Conservation (phyloP, 2,797 vertebrate genomes). For the Ispidina picta region DNA sequence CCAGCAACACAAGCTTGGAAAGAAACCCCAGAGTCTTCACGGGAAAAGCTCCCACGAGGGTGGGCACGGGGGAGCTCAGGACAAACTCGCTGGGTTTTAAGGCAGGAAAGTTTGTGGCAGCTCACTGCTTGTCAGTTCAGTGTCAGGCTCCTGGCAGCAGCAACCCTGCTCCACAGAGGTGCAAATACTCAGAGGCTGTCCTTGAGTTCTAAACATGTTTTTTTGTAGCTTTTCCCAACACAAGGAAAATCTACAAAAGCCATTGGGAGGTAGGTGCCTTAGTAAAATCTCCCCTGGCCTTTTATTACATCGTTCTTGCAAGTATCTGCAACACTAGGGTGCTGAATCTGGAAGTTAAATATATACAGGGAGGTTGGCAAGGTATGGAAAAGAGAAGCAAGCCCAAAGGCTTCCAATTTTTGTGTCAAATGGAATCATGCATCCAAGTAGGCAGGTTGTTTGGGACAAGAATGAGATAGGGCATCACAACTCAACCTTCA, state of each 20-base stretch:
- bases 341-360: accelerated
- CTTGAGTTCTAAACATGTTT: accelerated
- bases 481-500: accelerated
- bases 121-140: background rate
- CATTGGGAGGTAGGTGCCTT: accelerated
- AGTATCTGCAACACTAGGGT: background rate
- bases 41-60: slow-evolving; percentile 52
- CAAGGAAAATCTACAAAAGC: accelerated
- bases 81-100: background rate
- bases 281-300: background rate
- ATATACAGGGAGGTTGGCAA: accelerated
- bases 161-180: too few relatives aligned
- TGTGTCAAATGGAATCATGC: background rate
- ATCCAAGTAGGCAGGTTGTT: accelerated
- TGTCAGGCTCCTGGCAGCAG: background rate
- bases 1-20: slow-evolving; percentile 82
- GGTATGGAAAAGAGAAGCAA: accelerated
- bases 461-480: background rate
- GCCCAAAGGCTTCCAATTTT: accelerated
- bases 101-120: slow-evolving; percentile 42
- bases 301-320: background rate
- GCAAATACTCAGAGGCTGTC: background rate
- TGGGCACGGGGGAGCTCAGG: background rate
- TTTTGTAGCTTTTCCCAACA: accelerated
- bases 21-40: slow-evolving; percentile 69